Evolutionary conservation across 2,888 invertebrate genomes (phyloP).

Genomic region (Apotomis turbidana): DNA sequence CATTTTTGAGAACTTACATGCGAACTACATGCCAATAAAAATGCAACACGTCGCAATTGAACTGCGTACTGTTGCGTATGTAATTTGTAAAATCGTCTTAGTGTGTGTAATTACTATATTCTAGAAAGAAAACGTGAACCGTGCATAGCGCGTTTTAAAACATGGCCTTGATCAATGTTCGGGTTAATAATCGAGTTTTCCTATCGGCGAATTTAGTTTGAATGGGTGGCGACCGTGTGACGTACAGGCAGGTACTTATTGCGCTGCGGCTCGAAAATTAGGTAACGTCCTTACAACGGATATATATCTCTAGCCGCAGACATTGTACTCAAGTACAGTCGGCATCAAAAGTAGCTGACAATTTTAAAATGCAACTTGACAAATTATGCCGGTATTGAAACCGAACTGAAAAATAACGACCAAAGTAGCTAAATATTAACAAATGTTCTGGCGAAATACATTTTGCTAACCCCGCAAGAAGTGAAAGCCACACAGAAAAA

Average conservation of each 20-base stretch:
- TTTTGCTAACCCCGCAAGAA: too few species aligned
- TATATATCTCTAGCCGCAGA: not conserved
- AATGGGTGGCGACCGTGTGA: slow-evolving; percentile 27
- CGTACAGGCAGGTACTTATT: slow-evolving; percentile 7
- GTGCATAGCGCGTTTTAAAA: slow-evolving; percentile 18
- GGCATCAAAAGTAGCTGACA: too few species aligned
- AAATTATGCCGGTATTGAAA: too few species aligned
- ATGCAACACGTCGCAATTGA: too few species aligned
- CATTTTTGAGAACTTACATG: not conserved
- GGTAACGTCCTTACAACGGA: not conserved
- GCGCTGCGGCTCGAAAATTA: slow-evolving; percentile 11
- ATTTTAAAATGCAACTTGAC: too few species aligned
- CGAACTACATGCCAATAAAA: not conserved
- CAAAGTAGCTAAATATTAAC: too few species aligned
- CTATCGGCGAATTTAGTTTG: slow-evolving; percentile 15
- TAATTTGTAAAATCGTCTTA: not conserved
- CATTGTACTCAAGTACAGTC: too few species aligned
- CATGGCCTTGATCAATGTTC: slow-evolving; percentile 35
- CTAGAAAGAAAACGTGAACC: slow-evolving; percentile 19
- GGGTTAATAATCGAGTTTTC: slow-evolving; percentile 31
- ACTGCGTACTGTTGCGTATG: not conserved
- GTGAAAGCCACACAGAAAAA: too few species aligned
- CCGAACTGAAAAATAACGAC: too few species aligned
- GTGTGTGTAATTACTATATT: slow-evolving; percentile 2
- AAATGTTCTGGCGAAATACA: too few species aligned